Evolutionary conservation across 2,113 vertebrate species (phyloP).

Genomic region (Rhynchomys soricoides): DNA sequence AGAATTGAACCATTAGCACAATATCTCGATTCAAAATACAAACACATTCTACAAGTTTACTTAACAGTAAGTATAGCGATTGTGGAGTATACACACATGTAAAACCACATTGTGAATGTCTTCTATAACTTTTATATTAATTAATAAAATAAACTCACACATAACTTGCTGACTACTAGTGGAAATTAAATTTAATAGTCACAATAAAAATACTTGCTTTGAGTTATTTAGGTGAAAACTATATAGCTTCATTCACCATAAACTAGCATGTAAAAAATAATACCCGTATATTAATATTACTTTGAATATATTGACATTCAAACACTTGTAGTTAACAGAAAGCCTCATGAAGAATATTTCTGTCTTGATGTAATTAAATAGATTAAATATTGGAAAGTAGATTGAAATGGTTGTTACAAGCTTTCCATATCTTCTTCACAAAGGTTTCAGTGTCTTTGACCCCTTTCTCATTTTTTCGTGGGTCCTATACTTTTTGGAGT

Average conservation of each 20-base stretch:
- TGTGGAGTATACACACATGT: background rate
- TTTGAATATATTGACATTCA: constrained; percentile 2
- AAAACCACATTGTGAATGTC: background rate
- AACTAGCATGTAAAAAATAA: background rate
- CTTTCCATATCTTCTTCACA: background rate
- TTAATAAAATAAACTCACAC: constrained; percentile 19
- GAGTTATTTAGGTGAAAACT: background rate
- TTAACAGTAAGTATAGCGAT: background rate
- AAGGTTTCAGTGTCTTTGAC: background rate
- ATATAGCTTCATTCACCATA: background rate
- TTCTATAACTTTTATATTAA: constrained; percentile 32
- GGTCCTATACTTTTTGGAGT: background rate
- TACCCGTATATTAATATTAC: background rate
- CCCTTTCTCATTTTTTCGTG: background rate
- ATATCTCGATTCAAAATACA: constrained; percentile 60
- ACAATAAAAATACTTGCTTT: background rate
- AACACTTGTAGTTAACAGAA: background rate
- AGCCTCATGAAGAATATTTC: background rate
- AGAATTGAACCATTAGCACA: constrained; percentile 57
- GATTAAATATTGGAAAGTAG: background rate
- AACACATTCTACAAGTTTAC: constrained; percentile 7
- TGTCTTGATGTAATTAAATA: background rate
- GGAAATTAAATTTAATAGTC: background rate
- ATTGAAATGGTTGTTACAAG: background rate
- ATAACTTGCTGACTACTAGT: background rate